A percentile compares a stretch with the other conserved stretches of the same genome.
Evolutionary conservation across 2,797 vertebrate species (phyloP).

Genomic region (Galaxias olidus): DNA sequence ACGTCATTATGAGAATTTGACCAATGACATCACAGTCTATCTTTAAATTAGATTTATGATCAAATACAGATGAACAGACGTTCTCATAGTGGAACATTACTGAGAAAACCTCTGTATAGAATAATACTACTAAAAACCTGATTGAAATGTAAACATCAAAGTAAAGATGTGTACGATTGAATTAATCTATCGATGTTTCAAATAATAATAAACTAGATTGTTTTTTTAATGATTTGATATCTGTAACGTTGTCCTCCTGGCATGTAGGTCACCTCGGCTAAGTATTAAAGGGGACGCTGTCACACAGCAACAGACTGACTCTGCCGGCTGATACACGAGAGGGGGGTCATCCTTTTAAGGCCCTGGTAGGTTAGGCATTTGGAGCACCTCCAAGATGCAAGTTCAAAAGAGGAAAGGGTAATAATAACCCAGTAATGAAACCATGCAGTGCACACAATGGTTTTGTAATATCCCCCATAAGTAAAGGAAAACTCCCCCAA

Average conservation of each 20-base stretch:
- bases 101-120: too few relatives aligned
- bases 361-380: constrained; percentile 71
- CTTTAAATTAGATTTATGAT: too few relatives aligned
- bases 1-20: too few relatives aligned
- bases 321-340: constrained; percentile 64
- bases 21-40: too few relatives aligned
- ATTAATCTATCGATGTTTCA: too few relatives aligned
- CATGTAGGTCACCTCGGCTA: constrained; percentile 56
- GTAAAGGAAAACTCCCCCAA: constrained; percentile 40
- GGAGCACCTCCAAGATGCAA: constrained; percentile 69
- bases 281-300: constrained; percentile 45
- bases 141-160: too few relatives aligned
- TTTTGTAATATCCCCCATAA: constrained; percentile 38
- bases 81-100: too few relatives aligned
- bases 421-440: constrained; percentile 69
- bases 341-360: constrained; percentile 78
- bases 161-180: too few relatives aligned
- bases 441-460: constrained; percentile 52
- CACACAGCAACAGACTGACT: constrained; percentile 26
- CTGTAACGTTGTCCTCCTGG: constrained; percentile 41
- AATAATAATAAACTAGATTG: too few relatives aligned
- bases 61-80: too few relatives aligned
- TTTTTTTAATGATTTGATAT: constrained; percentile 11
- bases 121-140: too few relatives aligned
- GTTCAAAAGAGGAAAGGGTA: constrained; percentile 82